These are phyloP conservation scores for Hemichromis elongatus DNA, from an alignment of 2,113 vertebrate species.

Conservation along the genomic window DNA sequence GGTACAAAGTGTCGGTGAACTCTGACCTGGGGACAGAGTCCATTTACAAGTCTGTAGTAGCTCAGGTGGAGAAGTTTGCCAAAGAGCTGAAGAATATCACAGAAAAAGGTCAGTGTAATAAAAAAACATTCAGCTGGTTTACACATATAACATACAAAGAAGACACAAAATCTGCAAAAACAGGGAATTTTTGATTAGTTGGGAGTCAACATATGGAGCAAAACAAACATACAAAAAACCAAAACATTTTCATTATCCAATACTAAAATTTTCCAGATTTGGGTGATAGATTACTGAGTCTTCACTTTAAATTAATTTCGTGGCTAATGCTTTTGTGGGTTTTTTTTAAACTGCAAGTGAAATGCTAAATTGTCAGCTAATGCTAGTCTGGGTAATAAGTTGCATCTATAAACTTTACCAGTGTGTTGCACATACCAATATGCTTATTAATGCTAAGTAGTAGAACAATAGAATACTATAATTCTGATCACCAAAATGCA, in stretches of 20 bases:
- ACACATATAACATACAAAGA: background rate
- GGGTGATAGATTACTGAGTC: background rate
- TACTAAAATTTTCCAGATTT: background rate
- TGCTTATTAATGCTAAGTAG: background rate
- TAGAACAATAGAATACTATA: background rate
- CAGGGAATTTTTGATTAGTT: background rate
- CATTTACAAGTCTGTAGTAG: conserved; percentile 56
- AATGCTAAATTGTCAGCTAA: background rate
- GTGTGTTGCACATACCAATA: background rate
- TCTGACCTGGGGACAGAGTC: conserved; percentile 45
- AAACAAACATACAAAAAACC: background rate
- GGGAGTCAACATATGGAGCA: background rate
- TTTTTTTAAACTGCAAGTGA: background rate
- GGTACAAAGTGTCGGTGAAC: conserved; percentile 50
- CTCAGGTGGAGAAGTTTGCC: conserved; percentile 51
- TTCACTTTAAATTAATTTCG: background rate
- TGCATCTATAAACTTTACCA: background rate
- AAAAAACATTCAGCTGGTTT: background rate
- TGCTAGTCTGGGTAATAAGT: background rate
- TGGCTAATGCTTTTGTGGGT: background rate
- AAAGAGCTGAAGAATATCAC: conserved; percentile 42
- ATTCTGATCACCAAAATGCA: background rate
- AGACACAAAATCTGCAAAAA: background rate
- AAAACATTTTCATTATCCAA: background rate
- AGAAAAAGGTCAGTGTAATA: conserved; percentile 38